phyloP scores from a whole-genome alignment of 1,140 invertebrate species.

The Halictus rubicundus region DNA sequence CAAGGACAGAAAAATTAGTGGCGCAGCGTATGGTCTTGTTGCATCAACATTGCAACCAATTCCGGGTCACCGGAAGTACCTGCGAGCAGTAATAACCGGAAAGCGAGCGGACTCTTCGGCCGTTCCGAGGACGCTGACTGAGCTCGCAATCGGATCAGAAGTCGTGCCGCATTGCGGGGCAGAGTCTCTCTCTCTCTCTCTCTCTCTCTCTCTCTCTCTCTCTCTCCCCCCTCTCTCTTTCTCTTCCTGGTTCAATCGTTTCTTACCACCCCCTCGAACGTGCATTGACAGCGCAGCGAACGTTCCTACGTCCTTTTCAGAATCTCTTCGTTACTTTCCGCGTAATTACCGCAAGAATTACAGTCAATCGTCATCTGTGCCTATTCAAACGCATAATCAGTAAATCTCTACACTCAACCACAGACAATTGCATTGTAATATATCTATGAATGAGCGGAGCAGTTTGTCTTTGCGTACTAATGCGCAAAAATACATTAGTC shows the following conservation, averaged over 20 bases:
- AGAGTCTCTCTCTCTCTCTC: conserved; percentile 34
- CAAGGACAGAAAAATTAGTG: too few relatives aligned
- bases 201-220: conserved; percentile 26
- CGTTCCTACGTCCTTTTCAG: conserved; percentile 53
- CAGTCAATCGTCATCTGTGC: conserved; percentile 20
- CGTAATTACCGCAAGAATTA: conserved; percentile 55
- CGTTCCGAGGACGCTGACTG: conserved; percentile 54
- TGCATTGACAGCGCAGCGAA: conserved; percentile 39
- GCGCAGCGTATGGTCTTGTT: background rate
- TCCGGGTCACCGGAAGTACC: background rate
- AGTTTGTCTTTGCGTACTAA: too few relatives aligned
- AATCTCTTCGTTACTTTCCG: conserved; percentile 50
- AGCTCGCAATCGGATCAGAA: conserved; percentile 62
- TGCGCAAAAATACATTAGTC: too few relatives aligned
- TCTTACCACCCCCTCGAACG: conserved; percentile 24
- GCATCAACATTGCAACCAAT: background rate
- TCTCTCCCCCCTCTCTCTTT: conserved; percentile 8
- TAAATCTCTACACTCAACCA: too few relatives aligned
- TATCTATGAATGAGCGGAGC: too few relatives aligned
- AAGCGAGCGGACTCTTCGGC: conserved; percentile 40
- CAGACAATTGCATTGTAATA: too few relatives aligned
- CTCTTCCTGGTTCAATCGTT: conserved; percentile 13
- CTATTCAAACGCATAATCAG: too few relatives aligned
- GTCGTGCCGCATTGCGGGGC: conserved; percentile 63
- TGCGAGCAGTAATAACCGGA: conserved; percentile 34